Percentiles rank a stretch among this genome's conserved stretches.
Conservation (phyloP, 1,140 invertebrate species). For the Aphelinus atriplicis region DNA sequence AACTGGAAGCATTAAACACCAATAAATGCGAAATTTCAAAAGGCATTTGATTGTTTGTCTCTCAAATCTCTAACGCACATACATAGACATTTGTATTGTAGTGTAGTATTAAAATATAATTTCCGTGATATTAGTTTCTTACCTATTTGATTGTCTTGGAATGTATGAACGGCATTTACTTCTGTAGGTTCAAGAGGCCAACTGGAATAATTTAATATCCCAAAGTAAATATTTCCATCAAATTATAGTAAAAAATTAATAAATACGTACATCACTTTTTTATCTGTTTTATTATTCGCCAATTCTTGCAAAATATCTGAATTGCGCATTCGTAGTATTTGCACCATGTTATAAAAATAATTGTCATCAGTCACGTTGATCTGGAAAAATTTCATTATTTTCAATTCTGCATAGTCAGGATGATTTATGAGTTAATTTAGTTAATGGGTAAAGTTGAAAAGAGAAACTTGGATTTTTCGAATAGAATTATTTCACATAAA, state of each 20-base stretch:
- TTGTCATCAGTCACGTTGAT: conserved; percentile 62
- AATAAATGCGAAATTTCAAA: no score
- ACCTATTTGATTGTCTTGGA: conserved; percentile 81
- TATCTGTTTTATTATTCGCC: conserved; percentile 49
- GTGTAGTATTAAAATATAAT: no score
- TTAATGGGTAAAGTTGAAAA: no score
- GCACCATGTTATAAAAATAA: conserved; percentile 75
- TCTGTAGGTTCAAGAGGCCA: conserved; percentile 78
- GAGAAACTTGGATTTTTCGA: no score
- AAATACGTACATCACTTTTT: conserved; percentile 53
- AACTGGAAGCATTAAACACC: no score
- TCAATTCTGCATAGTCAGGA: neutral
- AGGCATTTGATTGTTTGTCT: no score
- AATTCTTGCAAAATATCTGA: conserved; percentile 42
- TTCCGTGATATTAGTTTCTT: conserved; percentile 54
- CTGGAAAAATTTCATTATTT: conserved; percentile 45
- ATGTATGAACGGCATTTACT: conserved; percentile 80
- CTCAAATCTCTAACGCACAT: no score
- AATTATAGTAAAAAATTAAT: no score
- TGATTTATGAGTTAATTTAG: no score
- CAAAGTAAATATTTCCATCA: neutral
- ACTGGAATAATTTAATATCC: conserved; percentile 52
- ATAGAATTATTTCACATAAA: no score
- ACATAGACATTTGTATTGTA: no score
- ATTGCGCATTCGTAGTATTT: conserved; percentile 56